These are phyloP conservation scores for Myotis yumanensis DNA, from an alignment of 2,113 vertebrate genomes.

Conservation along the genomic window DNA sequence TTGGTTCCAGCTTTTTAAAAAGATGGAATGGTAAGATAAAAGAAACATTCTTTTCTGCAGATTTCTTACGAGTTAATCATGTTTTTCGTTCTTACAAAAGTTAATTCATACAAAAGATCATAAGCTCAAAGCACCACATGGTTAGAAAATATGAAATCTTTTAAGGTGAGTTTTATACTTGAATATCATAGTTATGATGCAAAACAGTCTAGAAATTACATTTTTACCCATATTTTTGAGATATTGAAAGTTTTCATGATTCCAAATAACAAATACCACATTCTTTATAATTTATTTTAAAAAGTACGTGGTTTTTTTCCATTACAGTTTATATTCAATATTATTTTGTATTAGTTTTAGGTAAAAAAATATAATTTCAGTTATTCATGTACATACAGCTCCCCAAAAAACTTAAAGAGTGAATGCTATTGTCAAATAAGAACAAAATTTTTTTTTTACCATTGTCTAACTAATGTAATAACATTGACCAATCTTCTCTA, in stretches of 20 bases:
- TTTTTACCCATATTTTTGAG: neutral
- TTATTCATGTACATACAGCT: neutral
- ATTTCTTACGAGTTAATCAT: slow-evolving; percentile 40
- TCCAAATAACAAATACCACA: neutral
- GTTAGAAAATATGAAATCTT: neutral
- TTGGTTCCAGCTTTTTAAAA: slow-evolving; percentile 25
- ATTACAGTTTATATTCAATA: neutral
- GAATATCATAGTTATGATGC: neutral
- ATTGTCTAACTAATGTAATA: neutral
- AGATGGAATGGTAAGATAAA: slow-evolving; percentile 14
- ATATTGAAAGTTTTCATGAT: neutral
- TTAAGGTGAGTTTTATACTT: neutral
- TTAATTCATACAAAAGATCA: neutral
- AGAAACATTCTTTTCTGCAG: neutral
- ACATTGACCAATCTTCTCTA: neutral
- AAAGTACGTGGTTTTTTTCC: neutral
- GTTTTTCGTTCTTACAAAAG: neutral
- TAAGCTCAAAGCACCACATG: neutral
- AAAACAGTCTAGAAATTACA: neutral
- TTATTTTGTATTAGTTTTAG: neutral
- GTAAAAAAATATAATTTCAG: neutral
- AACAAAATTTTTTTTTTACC: neutral
- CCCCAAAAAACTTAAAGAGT: neutral
- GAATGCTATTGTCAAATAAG: neutral
- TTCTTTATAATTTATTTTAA: slow-evolving; percentile 14